Evolutionary conservation across 2,888 invertebrate species (phyloP), one percentile per base, ranked within the genome.

Genomic region (Eilema griseolum): DNA sequence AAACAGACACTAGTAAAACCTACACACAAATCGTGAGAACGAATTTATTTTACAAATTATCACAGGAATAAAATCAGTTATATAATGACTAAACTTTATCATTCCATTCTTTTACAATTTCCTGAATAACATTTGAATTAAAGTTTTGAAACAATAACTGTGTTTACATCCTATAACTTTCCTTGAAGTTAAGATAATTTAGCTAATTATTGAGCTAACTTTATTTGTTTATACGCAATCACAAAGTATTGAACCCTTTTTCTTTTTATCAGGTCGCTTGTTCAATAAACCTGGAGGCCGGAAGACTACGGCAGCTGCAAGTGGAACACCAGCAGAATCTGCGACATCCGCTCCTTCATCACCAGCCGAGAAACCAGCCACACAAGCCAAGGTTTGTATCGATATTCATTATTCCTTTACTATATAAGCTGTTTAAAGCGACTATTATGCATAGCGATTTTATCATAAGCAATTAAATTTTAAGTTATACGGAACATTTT

Each of bases 251-350:
- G 84, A 83, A 84, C 37, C 16, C 59, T 71, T 71, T 20, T 76
- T 79, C n/a, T 81, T 59, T 78, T 76, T 41, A 26, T 1, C 91
- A 95, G 96, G 96, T 85, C 95, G 95, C 20, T 95, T n/a, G n/a
- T n/a, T 94, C 80, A 88, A 90, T 73, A 93, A 96, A 84, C 94
- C 95, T 4, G 91, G 89, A 28, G 89, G 84, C 14, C 89, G 91
- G 56, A 90, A 90, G 79, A 92, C 90, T 12, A 89, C 94, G 4
- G 90, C 92, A 10, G 78, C 82, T 12, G 73, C 78, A 37, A 77
- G 79, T 24, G 73, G 75, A 20, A 63, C 67, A 5, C 62, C 77
- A 10, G 77, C 71, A 12, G 86, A 86, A 68, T 66, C 80, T 5
- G 71, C 83, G 8, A 81, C 85, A 10, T 72, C 83, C 11, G 80